Percentiles rank a stretch among this genome's conserved stretches.
phyloP scores from a whole-genome alignment of 1,140 invertebrate genomes.

The Philopotamus ludificatus region DNA sequence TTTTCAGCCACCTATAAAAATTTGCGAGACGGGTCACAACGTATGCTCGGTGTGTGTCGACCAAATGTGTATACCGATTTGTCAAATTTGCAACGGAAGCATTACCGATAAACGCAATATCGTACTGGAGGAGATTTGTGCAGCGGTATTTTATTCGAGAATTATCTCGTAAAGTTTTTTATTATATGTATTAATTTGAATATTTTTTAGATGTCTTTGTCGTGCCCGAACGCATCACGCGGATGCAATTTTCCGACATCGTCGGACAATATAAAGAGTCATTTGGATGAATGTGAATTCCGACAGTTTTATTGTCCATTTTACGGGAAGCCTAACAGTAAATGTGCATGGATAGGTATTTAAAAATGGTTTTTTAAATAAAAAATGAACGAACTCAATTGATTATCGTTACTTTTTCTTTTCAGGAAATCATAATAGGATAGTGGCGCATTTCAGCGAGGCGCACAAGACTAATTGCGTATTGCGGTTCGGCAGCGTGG shows the following conservation, averaged over 20 bases:
- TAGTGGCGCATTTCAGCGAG: not conserved
- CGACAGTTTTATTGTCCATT: slow-evolving; percentile 25
- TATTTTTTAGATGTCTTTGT: slow-evolving; percentile 14
- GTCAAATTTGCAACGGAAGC: slow-evolving; percentile 71
- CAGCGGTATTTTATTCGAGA: slow-evolving; percentile 44
- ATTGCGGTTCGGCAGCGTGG: slow-evolving; percentile 12
- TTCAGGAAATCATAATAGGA: not conserved
- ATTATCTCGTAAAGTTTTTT: too few relatives aligned
- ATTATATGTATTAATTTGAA: too few relatives aligned
- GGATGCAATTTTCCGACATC: slow-evolving; percentile 14
- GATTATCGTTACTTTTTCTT: too few relatives aligned
- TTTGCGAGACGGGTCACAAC: slow-evolving; percentile 77
- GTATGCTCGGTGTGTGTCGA: slow-evolving; percentile 70
- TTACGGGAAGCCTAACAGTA: too few relatives aligned
- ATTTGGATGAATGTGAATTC: slow-evolving; percentile 18
- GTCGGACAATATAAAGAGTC: not conserved
- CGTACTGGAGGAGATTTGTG: slow-evolving; percentile 66
- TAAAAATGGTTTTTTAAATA: too few relatives aligned
- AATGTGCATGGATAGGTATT: too few relatives aligned
- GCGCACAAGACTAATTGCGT: slow-evolving; percentile 10
- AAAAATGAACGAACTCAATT: not conserved
- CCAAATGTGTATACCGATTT: slow-evolving; percentile 59
- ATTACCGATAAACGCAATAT: slow-evolving; percentile 72
- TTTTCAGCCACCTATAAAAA: slow-evolving; percentile 69
- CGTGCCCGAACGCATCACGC: slow-evolving; percentile 17